Base-by-base conservation (phyloP, 2,888 invertebrate genomes). In the Ormyrus thymus region DNA sequence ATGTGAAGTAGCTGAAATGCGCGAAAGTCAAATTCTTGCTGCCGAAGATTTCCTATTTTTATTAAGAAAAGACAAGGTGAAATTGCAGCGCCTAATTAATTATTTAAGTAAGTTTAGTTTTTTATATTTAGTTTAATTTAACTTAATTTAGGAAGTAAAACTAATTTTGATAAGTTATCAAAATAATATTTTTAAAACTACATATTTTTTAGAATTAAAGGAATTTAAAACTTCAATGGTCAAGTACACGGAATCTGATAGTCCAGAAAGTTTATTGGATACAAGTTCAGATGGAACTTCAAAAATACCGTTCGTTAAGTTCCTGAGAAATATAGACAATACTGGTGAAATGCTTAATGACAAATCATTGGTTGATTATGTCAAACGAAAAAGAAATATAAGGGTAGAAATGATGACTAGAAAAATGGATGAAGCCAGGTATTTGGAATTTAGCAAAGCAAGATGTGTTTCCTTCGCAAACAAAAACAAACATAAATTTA, bases 11-110 rank as follows among this genome's bases (percentile, higher is more conserved):
- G 94, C 95, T 0, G 92, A 92, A 78, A 91, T 92, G 77, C 92
- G 95, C 82, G 91, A 91, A 50, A 89, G 89, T 43, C 89, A 90
- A 65, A 85, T 88, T 1, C 87, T 91, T 58, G 92, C 92, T 5
- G 92, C 93, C 66, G 94, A 94, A 79, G 96, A 97, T 84, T 92
- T 97, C 48, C 93, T 97, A 72, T 97, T 96, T 89, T 89, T 97
- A 8, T 92, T 98, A 92, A 92, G 97, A 50, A 95, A 95, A 86
- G 95, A 97, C 89, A 94, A 94, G 83, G 91, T 94, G 6, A 95
- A 95, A 89, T 91, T 96, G 84, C 94, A 94, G 78, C 92, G 96
- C 3, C 92, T 97, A 83, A 91, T 96, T 4, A 95, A 94, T 84
- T 96, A 96, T 87, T 91, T 96, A 70, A 86, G 89, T 85, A 85